These are phyloP conservation scores for Tachina fera DNA, from an alignment of 2,888 invertebrate species.

Conservation along the genomic window DNA sequence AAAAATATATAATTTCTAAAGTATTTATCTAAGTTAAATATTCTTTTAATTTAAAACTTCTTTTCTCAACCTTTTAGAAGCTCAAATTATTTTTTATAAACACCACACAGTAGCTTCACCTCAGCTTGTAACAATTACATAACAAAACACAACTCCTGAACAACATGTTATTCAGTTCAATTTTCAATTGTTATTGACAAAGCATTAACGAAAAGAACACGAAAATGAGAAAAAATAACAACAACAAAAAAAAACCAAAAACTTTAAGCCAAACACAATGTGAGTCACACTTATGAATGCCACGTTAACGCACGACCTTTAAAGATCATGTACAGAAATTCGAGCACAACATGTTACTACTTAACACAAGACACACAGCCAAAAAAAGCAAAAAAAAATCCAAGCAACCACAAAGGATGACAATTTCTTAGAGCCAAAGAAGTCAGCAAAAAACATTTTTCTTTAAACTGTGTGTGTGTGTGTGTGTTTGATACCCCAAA, in stretches of 20 bases:
- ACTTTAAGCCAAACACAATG: constrained; percentile 2
- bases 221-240: neutral
- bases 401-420: constrained; percentile 22
- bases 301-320: constrained; percentile 68
- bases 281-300: constrained; percentile 65
- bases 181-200: constrained; percentile 68
- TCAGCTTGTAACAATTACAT: constrained; percentile 65
- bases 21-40: no score
- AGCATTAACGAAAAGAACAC: constrained; percentile 24
- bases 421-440: constrained; percentile 13
- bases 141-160: constrained; percentile 64
- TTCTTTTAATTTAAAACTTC: neutral
- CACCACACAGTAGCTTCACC: constrained; percentile 59
- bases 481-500: neutral
- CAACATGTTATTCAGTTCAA: constrained; percentile 57
- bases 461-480: neutral
- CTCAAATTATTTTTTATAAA: neutral
- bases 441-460: neutral
- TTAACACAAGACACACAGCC: constrained; percentile 55
- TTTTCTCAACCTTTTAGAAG: neutral
- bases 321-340: constrained; percentile 70
- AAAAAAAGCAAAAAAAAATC: neutral
- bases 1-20: no score
- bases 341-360: constrained; percentile 68
- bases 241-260: neutral